Evolutionary conservation across 2,113 vertebrate species (phyloP).

Genomic region (Sakesphorus luctuosus): DNA sequence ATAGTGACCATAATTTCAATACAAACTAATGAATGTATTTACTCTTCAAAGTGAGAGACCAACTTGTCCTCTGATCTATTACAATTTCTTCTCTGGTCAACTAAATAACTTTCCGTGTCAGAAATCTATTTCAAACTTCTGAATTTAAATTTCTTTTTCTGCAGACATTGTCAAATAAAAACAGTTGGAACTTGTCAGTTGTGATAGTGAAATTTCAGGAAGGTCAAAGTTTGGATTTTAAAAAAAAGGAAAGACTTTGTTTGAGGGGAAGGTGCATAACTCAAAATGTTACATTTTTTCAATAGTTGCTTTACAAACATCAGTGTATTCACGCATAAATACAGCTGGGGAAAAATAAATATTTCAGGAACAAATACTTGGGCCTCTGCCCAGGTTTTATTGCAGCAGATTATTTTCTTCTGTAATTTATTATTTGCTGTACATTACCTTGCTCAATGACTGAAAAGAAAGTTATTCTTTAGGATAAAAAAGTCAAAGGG

Average conservation of each 20-base stretch:
- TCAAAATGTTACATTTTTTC: neutral
- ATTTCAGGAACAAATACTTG: slow-evolving; percentile 59
- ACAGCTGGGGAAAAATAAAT: slow-evolving; percentile 39
- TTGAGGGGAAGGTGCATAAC: neutral
- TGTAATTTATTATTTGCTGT: slow-evolving; percentile 34
- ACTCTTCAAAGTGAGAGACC: neutral
- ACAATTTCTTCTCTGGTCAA: neutral
- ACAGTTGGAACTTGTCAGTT: neutral
- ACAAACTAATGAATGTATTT: neutral
- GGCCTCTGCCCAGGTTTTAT: slow-evolving; percentile 37
- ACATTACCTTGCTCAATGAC: neutral
- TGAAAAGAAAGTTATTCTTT: neutral
- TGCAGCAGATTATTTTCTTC: slow-evolving; percentile 28
- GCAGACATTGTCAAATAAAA: neutral
- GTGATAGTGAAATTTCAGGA: neutral
- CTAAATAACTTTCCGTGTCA: neutral
- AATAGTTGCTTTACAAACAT: slow-evolving; percentile 14
- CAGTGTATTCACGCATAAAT: neutral
- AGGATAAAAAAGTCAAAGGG: slow-evolving; percentile 13
- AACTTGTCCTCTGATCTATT: neutral
- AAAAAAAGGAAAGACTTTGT: neutral
- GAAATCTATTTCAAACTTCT: neutral
- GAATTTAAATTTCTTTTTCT: neutral
- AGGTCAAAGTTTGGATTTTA: neutral
- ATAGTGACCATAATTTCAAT: neutral